Evolutionary conservation across 2,113 vertebrate genomes (phyloP).

Genomic region (Ptychochromis oligacanthus): DNA sequence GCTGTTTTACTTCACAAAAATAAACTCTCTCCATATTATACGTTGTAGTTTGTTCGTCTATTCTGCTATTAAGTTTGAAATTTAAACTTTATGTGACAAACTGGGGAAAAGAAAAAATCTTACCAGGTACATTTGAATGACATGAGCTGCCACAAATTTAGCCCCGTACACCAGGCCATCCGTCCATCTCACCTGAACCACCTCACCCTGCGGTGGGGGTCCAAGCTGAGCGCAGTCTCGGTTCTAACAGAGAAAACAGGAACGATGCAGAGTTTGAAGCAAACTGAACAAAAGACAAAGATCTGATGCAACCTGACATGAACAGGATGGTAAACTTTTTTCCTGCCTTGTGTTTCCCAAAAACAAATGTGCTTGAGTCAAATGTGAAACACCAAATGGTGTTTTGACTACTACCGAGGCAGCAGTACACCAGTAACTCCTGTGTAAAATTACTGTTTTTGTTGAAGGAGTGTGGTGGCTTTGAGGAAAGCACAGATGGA

Average conservation of each 20-base stretch:
- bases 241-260: conserved; percentile 75
- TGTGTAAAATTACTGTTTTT: not conserved
- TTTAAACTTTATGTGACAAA: not conserved
- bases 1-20: not conserved
- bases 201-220: conserved; percentile 91
- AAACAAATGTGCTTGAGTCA: not conserved
- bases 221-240: conserved; percentile 93
- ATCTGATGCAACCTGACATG: not conserved
- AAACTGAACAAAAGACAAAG: not conserved
- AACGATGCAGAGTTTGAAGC: not conserved
- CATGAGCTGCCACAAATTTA: conserved; percentile 93
- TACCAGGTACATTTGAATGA: conserved; percentile 98
- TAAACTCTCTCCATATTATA: no score
- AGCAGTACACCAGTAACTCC: not conserved
- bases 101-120: not conserved
- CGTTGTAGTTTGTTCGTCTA: no score
- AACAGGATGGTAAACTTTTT: not conserved
- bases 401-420: rapidly evolving
- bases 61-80: not conserved
- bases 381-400: not conserved
- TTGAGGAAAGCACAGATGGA: not conserved
- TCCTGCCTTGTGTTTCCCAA: not conserved
- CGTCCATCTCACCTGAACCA: conserved; percentile 97
- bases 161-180: conserved; percentile 96
- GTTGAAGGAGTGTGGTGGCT: not conserved